Conservation (phyloP, 2,888 invertebrate genomes). For the Microplitis deprimator region DNA sequence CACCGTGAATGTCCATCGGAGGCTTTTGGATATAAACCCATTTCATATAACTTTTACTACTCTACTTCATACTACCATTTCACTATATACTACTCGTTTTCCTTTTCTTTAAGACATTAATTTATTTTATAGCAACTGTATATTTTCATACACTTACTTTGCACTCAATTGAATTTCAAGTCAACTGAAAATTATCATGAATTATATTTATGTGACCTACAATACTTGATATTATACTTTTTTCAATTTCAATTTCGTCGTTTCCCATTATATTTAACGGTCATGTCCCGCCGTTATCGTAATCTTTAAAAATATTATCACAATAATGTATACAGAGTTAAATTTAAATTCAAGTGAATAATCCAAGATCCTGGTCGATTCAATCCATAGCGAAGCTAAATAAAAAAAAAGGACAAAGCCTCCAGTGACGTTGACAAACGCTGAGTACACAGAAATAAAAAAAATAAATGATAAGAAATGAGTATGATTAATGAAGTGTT, state of each 20-base stretch:
- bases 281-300: neutral
- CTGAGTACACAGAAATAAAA: too few species aligned
- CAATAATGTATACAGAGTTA: neutral
- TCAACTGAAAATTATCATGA: slow-evolving; percentile 22
- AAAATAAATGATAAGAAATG: too few species aligned
- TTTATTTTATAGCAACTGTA: slow-evolving; percentile 11
- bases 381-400: neutral
- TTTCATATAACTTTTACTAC: slow-evolving; percentile 19
- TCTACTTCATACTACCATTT: neutral
- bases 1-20: slow-evolving; percentile 23
- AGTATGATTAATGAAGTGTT: too few species aligned
- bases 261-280: neutral
- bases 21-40: slow-evolving; percentile 17
- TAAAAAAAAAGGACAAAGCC: too few species aligned
- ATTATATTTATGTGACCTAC: slow-evolving; percentile 8
- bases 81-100: neutral
- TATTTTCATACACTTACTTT: slow-evolving; percentile 5
- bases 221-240: neutral
- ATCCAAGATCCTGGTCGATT: neutral
- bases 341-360: neutral
- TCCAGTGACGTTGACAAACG: too few species aligned
- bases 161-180: slow-evolving; percentile 23
- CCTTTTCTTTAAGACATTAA: slow-evolving; percentile 12
- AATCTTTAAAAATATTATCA: neutral
- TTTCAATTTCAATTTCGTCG: neutral